Conservation (phyloP, 2,113 vertebrate genomes). For the Hippocampus mohnikei region DNA sequence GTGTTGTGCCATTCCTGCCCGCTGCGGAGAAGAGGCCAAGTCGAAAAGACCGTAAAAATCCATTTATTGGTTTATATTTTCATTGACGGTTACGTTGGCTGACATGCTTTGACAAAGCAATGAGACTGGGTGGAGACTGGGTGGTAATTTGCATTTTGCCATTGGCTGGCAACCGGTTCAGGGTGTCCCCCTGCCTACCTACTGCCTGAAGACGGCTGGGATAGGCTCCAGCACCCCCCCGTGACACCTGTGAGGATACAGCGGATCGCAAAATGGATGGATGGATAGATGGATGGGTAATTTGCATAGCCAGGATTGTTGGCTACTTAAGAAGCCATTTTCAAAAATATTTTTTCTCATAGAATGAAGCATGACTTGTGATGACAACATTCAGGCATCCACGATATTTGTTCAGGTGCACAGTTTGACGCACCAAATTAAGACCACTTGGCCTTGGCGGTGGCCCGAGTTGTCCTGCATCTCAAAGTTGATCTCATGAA, state of each 20-base stretch:
- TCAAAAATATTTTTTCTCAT: not conserved
- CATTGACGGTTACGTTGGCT: not conserved
- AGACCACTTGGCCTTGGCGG: not conserved
- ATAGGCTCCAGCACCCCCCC: too few relatives aligned
- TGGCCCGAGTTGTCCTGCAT: not conserved
- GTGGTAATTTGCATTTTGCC: not conserved
- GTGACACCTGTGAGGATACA: too few relatives aligned
- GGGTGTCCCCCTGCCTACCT: too few relatives aligned
- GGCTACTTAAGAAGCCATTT: not conserved
- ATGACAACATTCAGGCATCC: not conserved
- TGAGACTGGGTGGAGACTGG: not conserved
- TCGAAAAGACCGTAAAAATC: slow-evolving; percentile 10
- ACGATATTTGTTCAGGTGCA: not conserved
- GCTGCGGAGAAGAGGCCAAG: not conserved
- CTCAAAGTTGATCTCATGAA: not conserved
- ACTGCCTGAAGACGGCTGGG: too few relatives aligned
- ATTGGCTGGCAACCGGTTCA: too few relatives aligned
- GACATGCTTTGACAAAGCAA: slow-evolving; percentile 7
- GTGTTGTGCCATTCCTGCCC: too few relatives aligned
- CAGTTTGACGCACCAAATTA: not conserved
- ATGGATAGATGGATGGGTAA: too few relatives aligned
- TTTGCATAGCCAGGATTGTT: not conserved
- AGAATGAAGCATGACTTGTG: not conserved
- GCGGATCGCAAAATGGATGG: too few relatives aligned
- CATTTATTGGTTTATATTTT: not conserved